Conservation (phyloP, 2,888 invertebrate genomes). For the Enchytraeus crypticus region DNA sequence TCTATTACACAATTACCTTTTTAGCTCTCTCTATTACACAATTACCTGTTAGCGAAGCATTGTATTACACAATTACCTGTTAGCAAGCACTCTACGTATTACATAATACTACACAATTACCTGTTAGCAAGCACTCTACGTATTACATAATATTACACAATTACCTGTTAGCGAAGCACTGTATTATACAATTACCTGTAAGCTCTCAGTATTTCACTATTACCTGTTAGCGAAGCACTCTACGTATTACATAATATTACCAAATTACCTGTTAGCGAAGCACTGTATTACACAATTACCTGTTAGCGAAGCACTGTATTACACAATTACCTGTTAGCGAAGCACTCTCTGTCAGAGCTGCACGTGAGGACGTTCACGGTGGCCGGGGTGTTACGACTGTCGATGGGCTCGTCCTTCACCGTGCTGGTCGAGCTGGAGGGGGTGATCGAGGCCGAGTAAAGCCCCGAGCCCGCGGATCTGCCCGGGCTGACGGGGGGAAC, state of each 20-base stretch:
- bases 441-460: not conserved
- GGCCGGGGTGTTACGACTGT: conserved; percentile 45
- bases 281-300: no score
- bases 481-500: no score
- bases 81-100: conserved; percentile 44
- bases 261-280: no score
- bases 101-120: no score
- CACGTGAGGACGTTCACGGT: conserved; percentile 44
- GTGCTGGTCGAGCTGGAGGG: not conserved
- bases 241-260: no score
- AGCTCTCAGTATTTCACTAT: no score
- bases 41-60: conserved; percentile 45
- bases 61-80: conserved; percentile 45
- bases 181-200: conserved; percentile 43
- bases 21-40: no score
- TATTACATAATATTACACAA: no score
- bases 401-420: conserved; percentile 41
- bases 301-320: no score
- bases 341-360: conserved; percentile 44
- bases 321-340: conserved; percentile 48
- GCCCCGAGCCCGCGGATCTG: not conserved
- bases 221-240: no score
- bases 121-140: no score
- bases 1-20: no score
- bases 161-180: conserved; percentile 46